phyloP scores from a whole-genome alignment of 2,113 vertebrate genomes.

The Sterna hirundo region DNA sequence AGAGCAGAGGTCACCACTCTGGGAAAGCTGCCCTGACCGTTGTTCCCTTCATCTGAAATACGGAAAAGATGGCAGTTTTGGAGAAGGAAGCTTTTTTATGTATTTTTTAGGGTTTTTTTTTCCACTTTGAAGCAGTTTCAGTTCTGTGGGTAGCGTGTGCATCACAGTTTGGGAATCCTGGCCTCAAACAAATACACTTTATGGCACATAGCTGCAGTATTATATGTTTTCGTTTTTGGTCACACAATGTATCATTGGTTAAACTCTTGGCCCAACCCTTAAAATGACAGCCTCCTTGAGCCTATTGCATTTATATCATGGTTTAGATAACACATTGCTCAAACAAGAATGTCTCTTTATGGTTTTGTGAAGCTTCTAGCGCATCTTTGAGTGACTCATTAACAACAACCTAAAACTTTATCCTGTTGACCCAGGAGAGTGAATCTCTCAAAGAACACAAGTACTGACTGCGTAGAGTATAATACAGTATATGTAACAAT shows the following conservation, averaged over 20 bases:
- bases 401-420: neutral
- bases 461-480: neutral
- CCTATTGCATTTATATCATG: neutral
- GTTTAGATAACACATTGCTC: neutral
- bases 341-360: neutral
- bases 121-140: neutral
- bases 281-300: neutral
- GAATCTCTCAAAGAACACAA: neutral
- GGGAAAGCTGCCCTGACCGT: neutral
- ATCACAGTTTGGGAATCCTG: neutral
- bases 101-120: too few species aligned
- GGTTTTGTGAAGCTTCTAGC: neutral
- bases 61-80: neutral
- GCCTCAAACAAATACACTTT: neutral
- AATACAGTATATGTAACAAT: rapidly evolving
- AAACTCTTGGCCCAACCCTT: neutral
- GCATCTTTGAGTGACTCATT: neutral
- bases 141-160: neutral
- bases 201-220: neutral
- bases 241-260: neutral
- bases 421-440: neutral
- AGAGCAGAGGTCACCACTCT: neutral
- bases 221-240: neutral
- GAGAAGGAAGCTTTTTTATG: neutral
- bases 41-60: neutral